These are phyloP conservation scores for Halcyon chelicuti DNA, from an alignment of 2,797 vertebrate species.

Conservation along the genomic window DNA sequence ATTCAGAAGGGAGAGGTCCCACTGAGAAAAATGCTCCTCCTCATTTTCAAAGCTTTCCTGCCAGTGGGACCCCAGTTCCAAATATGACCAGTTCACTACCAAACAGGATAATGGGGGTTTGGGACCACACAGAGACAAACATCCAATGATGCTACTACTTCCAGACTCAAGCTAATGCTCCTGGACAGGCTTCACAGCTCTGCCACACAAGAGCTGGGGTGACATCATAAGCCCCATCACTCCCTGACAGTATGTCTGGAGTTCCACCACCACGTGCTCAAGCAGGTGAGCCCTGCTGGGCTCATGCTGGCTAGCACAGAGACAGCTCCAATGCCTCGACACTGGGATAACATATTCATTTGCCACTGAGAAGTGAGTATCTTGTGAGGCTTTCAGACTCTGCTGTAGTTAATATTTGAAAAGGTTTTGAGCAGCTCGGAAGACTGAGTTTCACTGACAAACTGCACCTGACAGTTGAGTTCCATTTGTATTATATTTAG, in stretches of 20 bases:
- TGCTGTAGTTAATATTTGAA: not conserved
- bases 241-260: fast-evolving
- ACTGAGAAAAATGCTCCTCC: not conserved
- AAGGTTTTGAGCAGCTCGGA: not conserved
- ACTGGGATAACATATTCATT: not conserved
- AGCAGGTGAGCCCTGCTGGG: fast-evolving
- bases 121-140: not conserved
- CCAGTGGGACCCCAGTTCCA: not conserved
- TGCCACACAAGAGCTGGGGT: fast-evolving
- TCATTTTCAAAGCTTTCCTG: not conserved
- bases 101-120: not conserved
- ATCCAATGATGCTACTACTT: not conserved
- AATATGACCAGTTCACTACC: not conserved
- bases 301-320: not conserved
- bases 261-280: fast-evolving
- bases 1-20: not conserved
- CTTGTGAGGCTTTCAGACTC: not conserved
- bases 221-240: fast-evolving
- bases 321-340: not conserved
- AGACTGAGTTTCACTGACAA: not conserved
- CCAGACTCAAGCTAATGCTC: not conserved
- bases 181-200: not conserved
- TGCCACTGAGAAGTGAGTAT: not conserved
- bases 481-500: not conserved
- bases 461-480: not conserved